A percentile compares a stretch with the other conserved stretches of the same genome.
These are phyloP conservation scores for Dryococelus australis DNA, from an alignment of 2,888 invertebrate species.

Conservation along the genomic window DNA sequence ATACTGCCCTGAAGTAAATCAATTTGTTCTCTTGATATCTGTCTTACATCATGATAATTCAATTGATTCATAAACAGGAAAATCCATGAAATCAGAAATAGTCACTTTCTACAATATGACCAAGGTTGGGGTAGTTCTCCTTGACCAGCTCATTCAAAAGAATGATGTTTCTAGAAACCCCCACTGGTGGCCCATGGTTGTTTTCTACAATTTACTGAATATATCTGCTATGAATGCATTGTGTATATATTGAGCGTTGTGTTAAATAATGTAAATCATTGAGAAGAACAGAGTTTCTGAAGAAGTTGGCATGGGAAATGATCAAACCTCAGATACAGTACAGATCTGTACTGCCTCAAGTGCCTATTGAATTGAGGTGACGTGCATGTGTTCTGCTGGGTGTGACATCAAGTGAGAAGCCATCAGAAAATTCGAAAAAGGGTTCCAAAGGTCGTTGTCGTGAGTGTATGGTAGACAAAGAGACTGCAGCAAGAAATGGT, in stretches of 20 bases:
- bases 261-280: not conserved
- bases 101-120: constrained; percentile 20
- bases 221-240: constrained; percentile 24
- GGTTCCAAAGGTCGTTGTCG: not conserved
- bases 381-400: constrained; percentile 12
- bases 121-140: not conserved
- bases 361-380: constrained; percentile 2
- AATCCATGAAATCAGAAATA: not conserved
- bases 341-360: not conserved
- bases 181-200: not conserved
- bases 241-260: not conserved
- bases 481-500: not conserved
- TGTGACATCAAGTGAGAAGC: not conserved
- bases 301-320: not conserved
- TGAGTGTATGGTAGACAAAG: not conserved
- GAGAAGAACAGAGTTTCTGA: not conserved
- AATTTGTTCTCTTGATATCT: constrained; percentile 4
- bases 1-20: not conserved
- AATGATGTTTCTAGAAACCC: not conserved
- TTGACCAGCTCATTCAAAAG: constrained; percentile 13
- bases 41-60: not conserved
- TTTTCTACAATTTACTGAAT: not conserved
- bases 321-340: not conserved
- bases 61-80: not conserved
- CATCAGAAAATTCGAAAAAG: not conserved